Evolutionary conservation across 2,888 invertebrate genomes (phyloP), one percentile per base, ranked within the genome.

Genomic region (Meta bourneti): DNA sequence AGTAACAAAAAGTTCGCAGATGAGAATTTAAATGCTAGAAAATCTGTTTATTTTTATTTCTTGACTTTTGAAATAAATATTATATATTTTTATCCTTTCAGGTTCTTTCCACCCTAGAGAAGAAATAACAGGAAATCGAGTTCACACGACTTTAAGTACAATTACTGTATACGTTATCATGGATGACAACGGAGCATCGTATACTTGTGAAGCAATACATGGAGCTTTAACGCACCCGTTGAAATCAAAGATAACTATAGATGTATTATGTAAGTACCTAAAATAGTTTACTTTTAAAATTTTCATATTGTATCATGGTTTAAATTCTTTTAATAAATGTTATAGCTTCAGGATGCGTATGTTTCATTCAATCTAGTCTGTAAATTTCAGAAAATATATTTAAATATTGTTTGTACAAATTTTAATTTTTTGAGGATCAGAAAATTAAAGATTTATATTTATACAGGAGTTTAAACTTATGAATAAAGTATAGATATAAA

Each of bases 171-270:
- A 93, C 83, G 93, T 93, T 4, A 93, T 93, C 8, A 93, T 94
- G n/a, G 93, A 94, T 1, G 95, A 95, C 92, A 95, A 95, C 93
- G 94, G 94, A 74, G 95, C 95, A n/a, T 94, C 94, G 51, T 95
- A 94, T 90, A 93, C 94, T 79, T 95, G 95, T 93, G 94, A 95
- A 93, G 95, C 94, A 1, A 94, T 94, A 85, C 95, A 95, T 61
- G 78, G 79, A 72, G 86, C 93, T 52, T 89, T 93, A 54, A 72
- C 89, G 5, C 51, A 90, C 9, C 93, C 93, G 20, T 52, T 93
- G n/a, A 89, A 91, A 79, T 71, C 93, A 69, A 86, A 93, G 54
- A 87, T 93, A 11, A 93, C 91, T 9, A 85, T 93, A n/a, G 93
- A 93, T 80, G 93, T 93, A n/a, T 79, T 93, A 49, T 93, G 93